phyloP scores from a whole-genome alignment of 2,888 invertebrate species.

The Oconnorella tubifera region DNA sequence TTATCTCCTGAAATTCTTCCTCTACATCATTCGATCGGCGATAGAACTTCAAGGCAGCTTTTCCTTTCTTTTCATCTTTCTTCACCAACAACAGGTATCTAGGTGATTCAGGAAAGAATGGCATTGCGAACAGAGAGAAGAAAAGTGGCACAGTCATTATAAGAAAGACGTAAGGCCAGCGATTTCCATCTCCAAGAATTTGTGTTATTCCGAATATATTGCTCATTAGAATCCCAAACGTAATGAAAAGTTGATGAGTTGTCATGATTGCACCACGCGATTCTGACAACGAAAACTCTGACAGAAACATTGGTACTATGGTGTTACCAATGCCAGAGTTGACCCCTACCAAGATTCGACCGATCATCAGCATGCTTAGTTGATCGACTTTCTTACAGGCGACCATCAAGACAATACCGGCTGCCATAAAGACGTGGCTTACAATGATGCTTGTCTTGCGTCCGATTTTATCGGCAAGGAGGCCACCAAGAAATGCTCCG shows the following conservation, averaged over 20 bases:
- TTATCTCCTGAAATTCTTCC: constrained; percentile 94
- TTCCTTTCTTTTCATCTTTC: constrained; percentile 90
- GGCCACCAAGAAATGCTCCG: constrained; percentile 93
- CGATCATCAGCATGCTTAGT: constrained; percentile 72
- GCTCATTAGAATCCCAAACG: constrained; percentile 87
- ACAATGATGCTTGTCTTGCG: constrained; percentile 72
- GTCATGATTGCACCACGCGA: constrained; percentile 74
- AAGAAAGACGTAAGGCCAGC: constrained; percentile 88
- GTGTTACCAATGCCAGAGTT: constrained; percentile 72
- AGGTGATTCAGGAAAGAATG: constrained; percentile 87
- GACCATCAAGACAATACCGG: constrained; percentile 68
- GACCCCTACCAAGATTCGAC: constrained; percentile 72
- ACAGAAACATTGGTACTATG: constrained; percentile 79
- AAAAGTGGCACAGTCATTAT: constrained; percentile 87
- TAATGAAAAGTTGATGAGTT: constrained; percentile 94
- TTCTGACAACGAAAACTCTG: constrained; percentile 80
- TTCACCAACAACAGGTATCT: constrained; percentile 90
- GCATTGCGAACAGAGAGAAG: constrained; percentile 81
- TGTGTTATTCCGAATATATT: constrained; percentile 85
- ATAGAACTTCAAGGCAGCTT: constrained; percentile 70
- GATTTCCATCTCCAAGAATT: constrained; percentile 71
- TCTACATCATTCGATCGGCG: constrained; percentile 77
- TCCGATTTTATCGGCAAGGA: constrained; percentile 94
- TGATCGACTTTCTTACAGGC: constrained; percentile 63
- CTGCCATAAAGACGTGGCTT: constrained; percentile 72